Conservation (phyloP, 2,113 vertebrate species). For the Procavia capensis region DNA sequence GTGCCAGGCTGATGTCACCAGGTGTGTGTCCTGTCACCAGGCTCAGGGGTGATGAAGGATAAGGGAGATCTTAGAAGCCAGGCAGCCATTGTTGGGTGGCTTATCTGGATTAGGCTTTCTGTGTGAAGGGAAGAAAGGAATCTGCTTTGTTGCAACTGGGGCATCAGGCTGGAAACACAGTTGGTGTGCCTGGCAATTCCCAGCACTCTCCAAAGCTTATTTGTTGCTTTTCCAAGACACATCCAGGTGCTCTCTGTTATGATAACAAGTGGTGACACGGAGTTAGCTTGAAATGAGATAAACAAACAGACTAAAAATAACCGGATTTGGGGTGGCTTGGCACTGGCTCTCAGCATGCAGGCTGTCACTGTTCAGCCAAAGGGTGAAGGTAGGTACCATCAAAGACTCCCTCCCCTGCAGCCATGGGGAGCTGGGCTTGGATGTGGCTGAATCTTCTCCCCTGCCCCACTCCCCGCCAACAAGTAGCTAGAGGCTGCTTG, state of each 20-base stretch:
- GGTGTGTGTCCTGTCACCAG: not conserved
- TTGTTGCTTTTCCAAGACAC: conserved; percentile 74
- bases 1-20: conserved; percentile 32
- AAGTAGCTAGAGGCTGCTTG: not conserved
- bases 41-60: not conserved
- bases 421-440: not conserved
- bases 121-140: conserved; percentile 52
- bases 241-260: conserved; percentile 81
- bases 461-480: not conserved
- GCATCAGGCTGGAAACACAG: conserved; percentile 57
- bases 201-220: conserved; percentile 54
- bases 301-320: conserved; percentile 80
- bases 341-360: not conserved
- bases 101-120: conserved; percentile 73
- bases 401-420: conserved; percentile 28
- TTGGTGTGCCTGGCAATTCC: conserved; percentile 72
- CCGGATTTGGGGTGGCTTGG: conserved; percentile 69
- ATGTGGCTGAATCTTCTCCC: not conserved
- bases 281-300: conserved; percentile 74
- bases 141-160: conserved; percentile 59
- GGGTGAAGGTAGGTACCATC: conserved; percentile 48
- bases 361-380: conserved; percentile 15
- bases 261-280: conserved; percentile 80
- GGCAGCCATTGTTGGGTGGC: conserved; percentile 44
- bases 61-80: conserved; percentile 45